Evolutionary conservation across 2,888 invertebrate species (phyloP), one percentile per base, ranked within the genome.

Genomic region (Tholera decimalis): DNA sequence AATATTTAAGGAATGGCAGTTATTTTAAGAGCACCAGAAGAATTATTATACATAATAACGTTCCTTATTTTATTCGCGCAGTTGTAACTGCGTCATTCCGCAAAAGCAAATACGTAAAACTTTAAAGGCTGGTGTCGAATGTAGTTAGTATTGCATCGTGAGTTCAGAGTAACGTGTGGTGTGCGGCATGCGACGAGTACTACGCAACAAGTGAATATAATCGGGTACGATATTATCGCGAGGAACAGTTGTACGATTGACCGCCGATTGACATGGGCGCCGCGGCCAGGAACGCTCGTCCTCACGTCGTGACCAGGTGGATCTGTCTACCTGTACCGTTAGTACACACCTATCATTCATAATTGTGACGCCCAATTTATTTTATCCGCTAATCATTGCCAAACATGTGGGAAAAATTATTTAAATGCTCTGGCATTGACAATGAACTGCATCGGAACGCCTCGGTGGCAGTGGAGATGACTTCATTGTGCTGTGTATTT

Each of bases 221-320:
- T 91, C 90, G 85, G 85, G 80, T 83, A 88, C 91, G 86, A 87
- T 88, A 86, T 83, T 86, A 88, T 85, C 76, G 86, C 81, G 89
- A 83, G 89, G 83, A 86, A 86, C 92, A 93, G 92, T 84, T 35
- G 84, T 84, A 82, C 84, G 82, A 90, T 92, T 89, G 92, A 88
- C 84, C 89, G 90, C 85, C 84, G 84, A 85, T 88, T 91, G 93
- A 90, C 87, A 96, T 96, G 96, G 96, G 96, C 83, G 94, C 94
- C 74, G 93, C 95, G 65, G 93, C 94, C 80, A 95, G 83, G 84
- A 94, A 94, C 91, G 90, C 95, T 68, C 92, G 96, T 49, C 95
- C 95, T n/a, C 92, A 95, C 90, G 93, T 94, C 71, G 92, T 95
- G 73, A 90, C 92, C 86, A 89, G 96, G 86, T 96, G 96, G 96